These are phyloP conservation scores for Catostylus mosaicus DNA, from an alignment of 30 jellyfish, hydroid and myxozoan genomes.

Conservation along the genomic window DNA sequence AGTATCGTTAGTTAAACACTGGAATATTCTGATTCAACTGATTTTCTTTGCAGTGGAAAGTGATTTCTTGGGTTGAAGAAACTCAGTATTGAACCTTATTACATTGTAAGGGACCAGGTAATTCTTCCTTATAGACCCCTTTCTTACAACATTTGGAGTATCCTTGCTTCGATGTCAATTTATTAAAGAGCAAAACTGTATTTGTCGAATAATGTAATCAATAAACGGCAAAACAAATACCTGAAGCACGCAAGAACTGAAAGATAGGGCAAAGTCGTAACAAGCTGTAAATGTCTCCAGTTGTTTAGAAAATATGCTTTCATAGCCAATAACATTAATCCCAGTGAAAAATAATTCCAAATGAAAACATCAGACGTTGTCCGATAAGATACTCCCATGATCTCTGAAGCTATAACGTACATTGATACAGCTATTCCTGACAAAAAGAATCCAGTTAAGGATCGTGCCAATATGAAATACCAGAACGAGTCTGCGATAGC, in stretches of 20 bases:
- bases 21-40: too few relatives aligned
- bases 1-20: too few relatives aligned
- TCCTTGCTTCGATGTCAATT: too few relatives aligned
- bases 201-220: too few relatives aligned
- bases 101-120: too few relatives aligned
- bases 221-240: conserved; percentile 1
- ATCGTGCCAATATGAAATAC: conserved; percentile 62
- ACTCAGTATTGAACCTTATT: too few relatives aligned
- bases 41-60: too few relatives aligned
- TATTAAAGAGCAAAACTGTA: too few relatives aligned
- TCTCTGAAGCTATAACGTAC: conserved; percentile 61
- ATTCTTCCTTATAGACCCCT: too few relatives aligned
- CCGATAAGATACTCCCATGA: conserved; percentile 41
- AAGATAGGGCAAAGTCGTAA: conserved; percentile 65
- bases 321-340: conserved; percentile 58
- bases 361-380: conserved; percentile 32
- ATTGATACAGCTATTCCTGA: conserved; percentile 67
- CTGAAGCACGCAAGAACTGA: conserved; percentile 29
- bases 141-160: too few relatives aligned
- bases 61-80: too few relatives aligned
- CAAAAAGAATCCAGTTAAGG: conserved; percentile 61
- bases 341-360: conserved; percentile 66
- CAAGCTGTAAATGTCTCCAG: conserved; percentile 69
- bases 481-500: conserved; percentile 67
- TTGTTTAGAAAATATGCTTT: conserved; percentile 66